phyloP scores from a whole-genome alignment of 2,113 vertebrate species.

The Larimichthys crocea region DNA sequence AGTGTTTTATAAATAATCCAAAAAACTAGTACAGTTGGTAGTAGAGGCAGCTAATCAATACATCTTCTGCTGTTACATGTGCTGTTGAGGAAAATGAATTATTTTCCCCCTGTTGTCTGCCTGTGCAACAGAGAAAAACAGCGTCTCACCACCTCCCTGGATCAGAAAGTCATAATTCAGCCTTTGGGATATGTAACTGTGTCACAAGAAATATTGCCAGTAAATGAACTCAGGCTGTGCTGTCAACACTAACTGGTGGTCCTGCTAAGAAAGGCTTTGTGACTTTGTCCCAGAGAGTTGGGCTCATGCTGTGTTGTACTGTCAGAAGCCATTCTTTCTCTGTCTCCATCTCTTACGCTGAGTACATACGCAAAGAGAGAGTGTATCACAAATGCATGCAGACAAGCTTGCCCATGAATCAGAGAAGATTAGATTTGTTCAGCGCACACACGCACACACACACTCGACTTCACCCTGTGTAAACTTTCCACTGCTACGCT shows the following conservation, averaged over 20 bases:
- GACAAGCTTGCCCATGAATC: slow-evolving; percentile 71
- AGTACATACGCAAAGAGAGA: slow-evolving; percentile 50
- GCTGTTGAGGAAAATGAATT: slow-evolving; percentile 33
- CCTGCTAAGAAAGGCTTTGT: slow-evolving; percentile 53
- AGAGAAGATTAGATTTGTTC: slow-evolving; percentile 70
- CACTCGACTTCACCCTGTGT: slow-evolving; percentile 55
- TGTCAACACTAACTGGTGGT: slow-evolving; percentile 64
- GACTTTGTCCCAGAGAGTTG: slow-evolving; percentile 59
- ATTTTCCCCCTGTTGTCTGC: background rate
- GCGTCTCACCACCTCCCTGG: background rate
- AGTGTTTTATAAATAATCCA: no score
- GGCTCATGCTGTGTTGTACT: slow-evolving; percentile 49
- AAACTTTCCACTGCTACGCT: slow-evolving; percentile 63
- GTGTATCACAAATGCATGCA: slow-evolving; percentile 63
- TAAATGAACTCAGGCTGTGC: slow-evolving; percentile 44
- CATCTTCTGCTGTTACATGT: background rate
- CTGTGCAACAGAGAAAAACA: background rate
- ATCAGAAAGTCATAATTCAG: slow-evolving; percentile 50
- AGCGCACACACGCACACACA: slow-evolving; percentile 8
- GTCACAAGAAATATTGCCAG: slow-evolving; percentile 48
- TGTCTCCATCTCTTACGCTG: slow-evolving; percentile 45
- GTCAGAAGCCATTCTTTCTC: slow-evolving; percentile 64
- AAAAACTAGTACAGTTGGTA: background rate
- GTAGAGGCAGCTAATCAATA: background rate
- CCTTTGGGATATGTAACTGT: slow-evolving; percentile 49